A percentile compares a stretch with the other conserved stretches of the same genome.
Evolutionary conservation across 1,140 invertebrate genomes (phyloP).

Genomic region (Brachionus asplanchnoidis): DNA sequence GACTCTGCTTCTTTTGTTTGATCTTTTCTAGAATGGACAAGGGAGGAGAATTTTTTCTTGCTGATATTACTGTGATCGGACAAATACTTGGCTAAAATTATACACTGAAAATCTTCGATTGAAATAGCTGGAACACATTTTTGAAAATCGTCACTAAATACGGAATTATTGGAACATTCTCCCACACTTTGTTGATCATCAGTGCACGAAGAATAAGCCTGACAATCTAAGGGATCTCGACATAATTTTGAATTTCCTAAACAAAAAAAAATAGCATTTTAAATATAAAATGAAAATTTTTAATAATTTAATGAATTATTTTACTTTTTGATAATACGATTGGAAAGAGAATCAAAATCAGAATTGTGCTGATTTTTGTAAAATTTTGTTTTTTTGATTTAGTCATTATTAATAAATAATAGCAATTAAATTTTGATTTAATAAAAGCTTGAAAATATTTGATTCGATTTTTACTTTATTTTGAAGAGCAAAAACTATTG

Average conservation of each 20-base stretch:
- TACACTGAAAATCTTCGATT: constrained; percentile 26
- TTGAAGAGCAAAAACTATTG: background rate
- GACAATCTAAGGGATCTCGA: constrained; percentile 18
- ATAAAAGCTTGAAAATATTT: background rate
- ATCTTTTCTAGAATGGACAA: background rate
- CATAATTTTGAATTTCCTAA: constrained; percentile 31
- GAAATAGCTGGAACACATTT: constrained; percentile 20
- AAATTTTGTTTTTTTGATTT: background rate
- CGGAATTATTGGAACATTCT: background rate
- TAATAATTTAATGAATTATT: background rate
- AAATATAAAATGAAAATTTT: no score
- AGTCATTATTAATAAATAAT: background rate
- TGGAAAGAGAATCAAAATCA: background rate
- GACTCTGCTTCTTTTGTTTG: background rate
- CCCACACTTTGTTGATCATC: background rate
- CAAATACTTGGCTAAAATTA: background rate
- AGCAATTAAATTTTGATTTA: background rate
- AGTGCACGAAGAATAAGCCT: background rate
- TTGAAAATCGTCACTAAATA: constrained; percentile 36
- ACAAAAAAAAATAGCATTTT: no score
- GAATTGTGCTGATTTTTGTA: background rate
- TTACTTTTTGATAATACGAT: background rate
- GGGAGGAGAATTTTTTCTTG: background rate
- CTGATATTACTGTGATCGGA: background rate
- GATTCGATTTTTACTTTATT: background rate